phyloP scores from a whole-genome alignment of 2,797 vertebrate genomes.

The Mallotus villosus region DNA sequence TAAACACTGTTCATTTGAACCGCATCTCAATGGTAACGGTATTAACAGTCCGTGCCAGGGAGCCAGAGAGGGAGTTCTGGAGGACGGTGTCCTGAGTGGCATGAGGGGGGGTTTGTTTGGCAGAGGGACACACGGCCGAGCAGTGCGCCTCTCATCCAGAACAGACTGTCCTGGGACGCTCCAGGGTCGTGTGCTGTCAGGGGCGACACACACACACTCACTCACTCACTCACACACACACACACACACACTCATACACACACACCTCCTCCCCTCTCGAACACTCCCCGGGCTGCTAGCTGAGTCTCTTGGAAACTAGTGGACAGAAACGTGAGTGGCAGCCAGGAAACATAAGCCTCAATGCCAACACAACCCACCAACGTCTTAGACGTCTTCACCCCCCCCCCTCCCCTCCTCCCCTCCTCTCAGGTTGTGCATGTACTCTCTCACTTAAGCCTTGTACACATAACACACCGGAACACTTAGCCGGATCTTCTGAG shows the following conservation, averaged over 20 bases:
- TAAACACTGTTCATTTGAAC: slow-evolving; percentile 9
- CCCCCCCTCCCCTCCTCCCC: slow-evolving; percentile 35
- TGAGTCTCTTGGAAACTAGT: slow-evolving; percentile 58
- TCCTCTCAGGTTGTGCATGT: not conserved
- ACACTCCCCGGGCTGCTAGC: slow-evolving; percentile 40
- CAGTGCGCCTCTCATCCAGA: slow-evolving; percentile 47
- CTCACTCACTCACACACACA: too few species aligned
- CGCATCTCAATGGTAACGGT: slow-evolving; percentile 1
- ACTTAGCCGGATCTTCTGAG: not conserved
- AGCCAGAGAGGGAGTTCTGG: not conserved
- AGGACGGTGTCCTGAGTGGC: slow-evolving; percentile 31
- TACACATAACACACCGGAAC: not conserved
- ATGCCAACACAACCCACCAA: slow-evolving; percentile 2
- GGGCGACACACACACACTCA: slow-evolving; percentile 52
- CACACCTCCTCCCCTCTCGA: slow-evolving; percentile 45
- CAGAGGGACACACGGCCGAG: slow-evolving; percentile 48
- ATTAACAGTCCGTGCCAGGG: not conserved
- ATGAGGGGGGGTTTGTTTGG: slow-evolving; percentile 51
- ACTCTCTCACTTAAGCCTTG: not conserved
- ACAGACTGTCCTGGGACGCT: slow-evolving; percentile 73
- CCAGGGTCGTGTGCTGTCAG: slow-evolving; percentile 44
- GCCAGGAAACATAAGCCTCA: slow-evolving; percentile 54
- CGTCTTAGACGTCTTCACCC: slow-evolving; percentile 45
- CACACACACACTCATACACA: slow-evolving; percentile 62
- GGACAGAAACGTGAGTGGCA: slow-evolving; percentile 51